A percentile compares a stretch with the other conserved stretches of the same genome.
Evolutionary conservation across 2,888 invertebrate species (phyloP).

Genomic region (Mythimna vitellina): DNA sequence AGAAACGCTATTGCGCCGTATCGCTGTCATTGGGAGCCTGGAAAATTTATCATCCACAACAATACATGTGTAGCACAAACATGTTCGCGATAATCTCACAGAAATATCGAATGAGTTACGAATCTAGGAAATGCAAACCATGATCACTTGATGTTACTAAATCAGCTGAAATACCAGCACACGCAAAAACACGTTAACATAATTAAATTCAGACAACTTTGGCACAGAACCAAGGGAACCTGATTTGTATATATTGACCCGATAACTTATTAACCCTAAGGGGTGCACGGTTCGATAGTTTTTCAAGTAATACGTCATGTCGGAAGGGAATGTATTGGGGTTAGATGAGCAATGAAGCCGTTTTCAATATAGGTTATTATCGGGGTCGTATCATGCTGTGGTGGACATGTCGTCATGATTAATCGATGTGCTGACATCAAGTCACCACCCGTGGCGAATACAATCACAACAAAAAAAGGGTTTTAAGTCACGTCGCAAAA

Average conservation of each 20-base stretch:
- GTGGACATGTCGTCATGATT: constrained; percentile 69
- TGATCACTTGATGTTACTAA: constrained; percentile 23
- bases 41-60: constrained; percentile 27
- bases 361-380: constrained; percentile 67
- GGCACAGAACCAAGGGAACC: constrained; percentile 48
- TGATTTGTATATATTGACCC: constrained; percentile 62
- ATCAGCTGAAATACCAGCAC: constrained; percentile 32
- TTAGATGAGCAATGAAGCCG: constrained; percentile 66
- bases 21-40: constrained; percentile 31
- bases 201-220: constrained; percentile 48
- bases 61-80: constrained; percentile 9
- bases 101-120: constrained; percentile 29
- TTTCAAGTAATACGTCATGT: constrained; percentile 71
- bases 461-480: constrained; percentile 49
- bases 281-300: constrained; percentile 57
- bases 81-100: constrained; percentile 20
- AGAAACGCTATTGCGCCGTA: constrained; percentile 40
- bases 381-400: constrained; percentile 55
- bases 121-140: constrained; percentile 22
- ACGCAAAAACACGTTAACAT: constrained; percentile 37
- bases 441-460: constrained; percentile 53
- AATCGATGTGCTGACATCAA: constrained; percentile 63
- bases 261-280: constrained; percentile 63
- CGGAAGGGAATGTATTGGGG: constrained; percentile 65
- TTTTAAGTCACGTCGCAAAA: constrained; percentile 54